A percentile compares a stretch with the other conserved stretches of the same genome.
phyloP scores from a whole-genome alignment of 2,888 invertebrate species.

The Branchipolynoe longqiensis region DNA sequence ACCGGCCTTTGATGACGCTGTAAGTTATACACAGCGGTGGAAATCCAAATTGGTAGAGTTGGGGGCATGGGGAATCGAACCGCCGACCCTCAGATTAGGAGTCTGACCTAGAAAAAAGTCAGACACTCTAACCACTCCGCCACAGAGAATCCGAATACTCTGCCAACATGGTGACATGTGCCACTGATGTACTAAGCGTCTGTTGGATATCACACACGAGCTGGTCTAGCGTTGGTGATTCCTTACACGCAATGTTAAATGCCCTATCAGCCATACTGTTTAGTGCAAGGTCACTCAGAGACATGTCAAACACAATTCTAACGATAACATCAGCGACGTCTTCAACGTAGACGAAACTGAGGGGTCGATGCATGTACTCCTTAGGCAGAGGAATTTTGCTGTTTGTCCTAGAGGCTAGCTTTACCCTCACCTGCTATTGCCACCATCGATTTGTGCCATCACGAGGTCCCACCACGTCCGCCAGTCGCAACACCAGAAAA shows the following conservation, averaged over 20 bases:
- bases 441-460: constrained; percentile 83
- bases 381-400: constrained; percentile 75
- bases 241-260: constrained; percentile 81
- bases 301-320: background rate
- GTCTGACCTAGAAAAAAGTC: too few relatives aligned
- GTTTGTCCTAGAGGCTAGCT: constrained; percentile 73
- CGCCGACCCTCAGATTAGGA: too few relatives aligned
- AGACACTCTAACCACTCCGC: too few relatives aligned
- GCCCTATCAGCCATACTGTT: constrained; percentile 71
- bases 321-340: constrained; percentile 81
- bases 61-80: too few relatives aligned
- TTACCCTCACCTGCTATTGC: constrained; percentile 82
- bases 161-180: too few relatives aligned
- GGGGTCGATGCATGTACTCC: constrained; percentile 70
- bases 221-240: constrained; percentile 76
- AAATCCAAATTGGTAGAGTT: too few relatives aligned
- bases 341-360: constrained; percentile 81
- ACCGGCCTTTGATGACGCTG: too few relatives aligned
- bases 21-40: too few relatives aligned
- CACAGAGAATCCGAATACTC: background rate
- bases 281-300: too few relatives aligned
- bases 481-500: constrained; percentile 81
- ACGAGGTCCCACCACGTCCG: constrained; percentile 82
- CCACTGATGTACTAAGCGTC: background rate
- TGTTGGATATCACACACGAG: constrained; percentile 69